Evolutionary conservation across 2,888 invertebrate genomes (phyloP), one percentile per base, ranked within the genome.

Genomic region (Tubulanus polymorphus): DNA sequence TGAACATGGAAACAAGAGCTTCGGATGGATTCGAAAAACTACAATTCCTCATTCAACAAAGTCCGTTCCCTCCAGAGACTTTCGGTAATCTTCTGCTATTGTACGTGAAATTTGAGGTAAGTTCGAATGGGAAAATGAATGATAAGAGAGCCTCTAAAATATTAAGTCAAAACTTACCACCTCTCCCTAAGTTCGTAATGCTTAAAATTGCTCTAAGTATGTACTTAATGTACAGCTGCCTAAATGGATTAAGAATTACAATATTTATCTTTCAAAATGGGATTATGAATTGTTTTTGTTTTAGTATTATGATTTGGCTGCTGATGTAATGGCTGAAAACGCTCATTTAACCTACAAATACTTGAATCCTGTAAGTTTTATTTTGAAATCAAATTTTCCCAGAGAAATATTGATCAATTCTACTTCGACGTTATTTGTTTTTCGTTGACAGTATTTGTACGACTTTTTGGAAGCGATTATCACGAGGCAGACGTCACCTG

Each of bases 251-350:
- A n/a, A n/a, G n/a, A n/a, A n/a, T n/a, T n/a, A n/a, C n/a, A n/a
- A n/a, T n/a, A n/a, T n/a, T n/a, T n/a, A n/a, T n/a, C n/a, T n/a
- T n/a, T n/a, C n/a, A n/a, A n/a, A n/a, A n/a, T n/a, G n/a, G n/a
- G n/a, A n/a, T n/a, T n/a, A n/a, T n/a, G n/a, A n/a, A n/a, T n/a
- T n/a, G 51, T 30, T 49, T 51, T 48, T 30, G 12, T 70, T 69
- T 52, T 69, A 80, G 80, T 93, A 95, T 76, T 96, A 90, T 74
- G 97, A 99, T 78, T 82, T 97, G 58, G 97, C 97, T 10, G 99
- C 99, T 0, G 99, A 99, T 81, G 91, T 99, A 35, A 79, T 99
- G 60, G 97, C 97, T 5, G 97, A 97, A 81, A 95, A 97, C 80
- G 91, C 93, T 5, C 92, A 96, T 74, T 85, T 96, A 54, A 96